Evolutionary conservation across 2,888 invertebrate genomes (phyloP).

Genomic region (Leptopilina myrica): DNA sequence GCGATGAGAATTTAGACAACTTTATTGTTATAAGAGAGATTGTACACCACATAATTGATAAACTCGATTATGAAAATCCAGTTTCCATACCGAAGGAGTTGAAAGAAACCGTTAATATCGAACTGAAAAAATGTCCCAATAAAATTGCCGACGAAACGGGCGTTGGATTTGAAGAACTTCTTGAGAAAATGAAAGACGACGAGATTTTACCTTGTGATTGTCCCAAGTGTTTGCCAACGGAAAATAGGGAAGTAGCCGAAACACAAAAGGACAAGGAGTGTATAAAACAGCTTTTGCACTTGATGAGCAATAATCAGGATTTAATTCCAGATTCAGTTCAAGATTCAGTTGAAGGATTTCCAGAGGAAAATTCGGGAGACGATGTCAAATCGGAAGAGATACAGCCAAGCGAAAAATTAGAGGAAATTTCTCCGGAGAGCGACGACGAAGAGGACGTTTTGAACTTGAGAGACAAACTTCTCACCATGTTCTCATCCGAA

Average conservation of each 20-base stretch:
- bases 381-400: background rate
- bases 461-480: conserved; percentile 13
- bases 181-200: conserved; percentile 13
- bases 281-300: background rate
- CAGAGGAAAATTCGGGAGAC: background rate
- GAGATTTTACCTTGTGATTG: conserved; percentile 13
- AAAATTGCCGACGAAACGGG: background rate
- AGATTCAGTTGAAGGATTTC: no score
- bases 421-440: background rate
- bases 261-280: conserved; percentile 1
- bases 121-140: conserved; percentile 52
- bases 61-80: conserved; percentile 44
- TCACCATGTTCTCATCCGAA: background rate
- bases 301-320: conserved; percentile 41
- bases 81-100: conserved; percentile 48
- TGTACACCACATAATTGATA: conserved; percentile 66
- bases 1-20: conserved; percentile 44
- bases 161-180: background rate
- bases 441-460: conserved; percentile 5
- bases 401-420: background rate
- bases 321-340: background rate
- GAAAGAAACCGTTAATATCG: conserved; percentile 61
- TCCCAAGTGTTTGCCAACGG: conserved; percentile 13
- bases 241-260: background rate
- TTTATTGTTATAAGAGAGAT: conserved; percentile 65